A percentile compares a stretch with the other conserved stretches of the same genome.
Evolutionary conservation across 2,888 invertebrate genomes (phyloP).

Genomic region (Drosophila rellima): DNA sequence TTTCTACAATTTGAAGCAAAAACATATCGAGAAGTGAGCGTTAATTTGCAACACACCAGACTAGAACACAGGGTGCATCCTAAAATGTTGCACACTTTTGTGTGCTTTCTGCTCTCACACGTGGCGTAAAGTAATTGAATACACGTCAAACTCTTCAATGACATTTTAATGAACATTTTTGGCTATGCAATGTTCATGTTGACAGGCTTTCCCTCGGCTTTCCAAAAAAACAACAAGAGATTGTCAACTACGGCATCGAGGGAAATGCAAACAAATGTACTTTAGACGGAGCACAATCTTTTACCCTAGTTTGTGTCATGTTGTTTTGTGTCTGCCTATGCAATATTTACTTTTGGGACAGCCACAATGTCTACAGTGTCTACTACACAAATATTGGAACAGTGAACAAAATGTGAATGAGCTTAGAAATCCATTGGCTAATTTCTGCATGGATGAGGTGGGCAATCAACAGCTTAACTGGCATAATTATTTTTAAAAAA

Average conservation of each 20-base stretch:
- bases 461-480: too few species aligned
- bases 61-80: neutral
- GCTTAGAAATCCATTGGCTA: neutral
- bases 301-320: neutral
- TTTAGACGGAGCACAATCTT: conserved; percentile 12
- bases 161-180: conserved; percentile 61
- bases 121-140: conserved; percentile 27
- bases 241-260: conserved; percentile 9
- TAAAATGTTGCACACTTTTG: conserved; percentile 6
- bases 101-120: conserved; percentile 6
- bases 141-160: conserved; percentile 56
- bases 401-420: neutral
- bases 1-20: neutral
- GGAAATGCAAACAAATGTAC: conserved; percentile 11
- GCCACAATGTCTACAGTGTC: neutral
- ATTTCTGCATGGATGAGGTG: neutral
- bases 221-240: conserved; percentile 24
- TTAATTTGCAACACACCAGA: neutral
- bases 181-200: conserved; percentile 4
- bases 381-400: neutral
- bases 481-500: too few species aligned
- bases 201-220: conserved; percentile 4
- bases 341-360: conserved; percentile 9
- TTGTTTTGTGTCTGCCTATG: neutral
- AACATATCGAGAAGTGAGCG: neutral